Conservation (phyloP, 2,113 vertebrate species). For the Terrapene triunguis region DNA sequence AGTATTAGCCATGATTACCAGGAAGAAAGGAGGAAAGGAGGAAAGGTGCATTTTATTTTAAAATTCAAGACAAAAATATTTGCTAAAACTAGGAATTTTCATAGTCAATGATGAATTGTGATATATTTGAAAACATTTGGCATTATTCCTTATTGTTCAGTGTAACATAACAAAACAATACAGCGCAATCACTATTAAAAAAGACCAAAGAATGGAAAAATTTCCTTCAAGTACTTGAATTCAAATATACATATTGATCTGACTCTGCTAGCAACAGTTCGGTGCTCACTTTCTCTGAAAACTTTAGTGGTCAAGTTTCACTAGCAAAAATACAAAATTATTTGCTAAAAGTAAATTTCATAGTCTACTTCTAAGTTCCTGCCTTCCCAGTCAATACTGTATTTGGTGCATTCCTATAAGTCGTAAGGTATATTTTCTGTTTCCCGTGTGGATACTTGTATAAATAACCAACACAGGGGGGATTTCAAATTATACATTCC, state of each 20-base stretch:
- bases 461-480: neutral
- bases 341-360: neutral
- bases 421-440: accelerated
- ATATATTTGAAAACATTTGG: neutral
- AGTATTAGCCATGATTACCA: neutral
- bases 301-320: neutral
- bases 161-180: neutral
- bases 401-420: neutral
- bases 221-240: neutral
- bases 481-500: neutral
- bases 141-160: accelerated
- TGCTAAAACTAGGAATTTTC: neutral
- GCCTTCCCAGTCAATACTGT: neutral
- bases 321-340: neutral
- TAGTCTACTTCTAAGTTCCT: neutral
- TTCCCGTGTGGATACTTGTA: neutral
- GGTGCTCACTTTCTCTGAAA: neutral
- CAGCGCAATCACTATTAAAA: neutral
- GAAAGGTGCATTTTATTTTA: neutral
- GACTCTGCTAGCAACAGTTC: neutral
- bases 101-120: neutral
- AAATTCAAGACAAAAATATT: neutral
- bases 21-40: neutral
- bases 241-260: neutral
- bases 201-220: neutral